A percentile compares a stretch with the other conserved stretches of the same genome.
phyloP scores from a whole-genome alignment of 2,113 vertebrate genomes.

The Albula goreensis region DNA sequence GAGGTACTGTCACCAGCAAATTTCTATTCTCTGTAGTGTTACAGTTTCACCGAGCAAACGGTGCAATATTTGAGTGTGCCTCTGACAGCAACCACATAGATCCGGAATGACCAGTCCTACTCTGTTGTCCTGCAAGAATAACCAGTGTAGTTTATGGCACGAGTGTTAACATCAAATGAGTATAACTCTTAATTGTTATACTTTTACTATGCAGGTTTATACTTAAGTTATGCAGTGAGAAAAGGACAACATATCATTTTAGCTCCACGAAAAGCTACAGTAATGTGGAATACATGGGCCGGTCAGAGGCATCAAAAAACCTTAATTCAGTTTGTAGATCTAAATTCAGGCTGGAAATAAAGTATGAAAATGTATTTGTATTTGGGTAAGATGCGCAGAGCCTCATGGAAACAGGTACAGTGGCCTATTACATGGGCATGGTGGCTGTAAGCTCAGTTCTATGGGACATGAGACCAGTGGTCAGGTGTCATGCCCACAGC shows the following conservation, averaged over 20 bases:
- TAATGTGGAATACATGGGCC: not conserved
- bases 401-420: conserved; percentile 59
- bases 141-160: too few species aligned
- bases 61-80: not conserved
- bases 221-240: too few species aligned
- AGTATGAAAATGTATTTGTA: not conserved
- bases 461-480: conserved; percentile 70
- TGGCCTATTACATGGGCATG: conserved; percentile 64
- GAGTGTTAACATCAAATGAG: not conserved
- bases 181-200: not conserved
- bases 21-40: not conserved
- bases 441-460: conserved; percentile 69
- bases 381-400: conserved; percentile 70
- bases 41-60: not conserved
- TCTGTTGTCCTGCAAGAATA: too few species aligned
- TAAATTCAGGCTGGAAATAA: not conserved
- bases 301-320: conserved; percentile 1
- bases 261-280: too few species aligned
- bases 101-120: too few species aligned
- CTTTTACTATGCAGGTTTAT: too few species aligned
- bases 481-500: conserved; percentile 73
- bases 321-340: not conserved
- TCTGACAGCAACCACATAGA: not conserved
- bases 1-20: too few species aligned
- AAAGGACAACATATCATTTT: too few species aligned